Evolutionary conservation across 2,113 vertebrate genomes (phyloP).

Genomic region (Cichladusa arquata): DNA sequence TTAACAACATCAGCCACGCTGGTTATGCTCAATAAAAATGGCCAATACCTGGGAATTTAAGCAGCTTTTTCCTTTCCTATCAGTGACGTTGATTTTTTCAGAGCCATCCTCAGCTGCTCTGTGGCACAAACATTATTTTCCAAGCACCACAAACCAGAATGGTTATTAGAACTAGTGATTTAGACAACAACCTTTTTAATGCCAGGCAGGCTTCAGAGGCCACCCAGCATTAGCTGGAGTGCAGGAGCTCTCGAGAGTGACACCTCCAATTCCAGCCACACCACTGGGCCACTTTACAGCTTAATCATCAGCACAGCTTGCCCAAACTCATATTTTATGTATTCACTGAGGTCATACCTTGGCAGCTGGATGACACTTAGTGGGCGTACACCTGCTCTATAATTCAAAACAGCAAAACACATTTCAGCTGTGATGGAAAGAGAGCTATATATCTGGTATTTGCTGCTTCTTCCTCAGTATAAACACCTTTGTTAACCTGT

Average conservation of each 20-base stretch:
- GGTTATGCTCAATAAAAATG: not conserved
- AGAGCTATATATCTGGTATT: fast-evolving
- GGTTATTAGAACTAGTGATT: not conserved
- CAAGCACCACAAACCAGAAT: not conserved
- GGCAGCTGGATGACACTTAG: not conserved
- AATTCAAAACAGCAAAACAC: not conserved
- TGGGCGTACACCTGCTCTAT: not conserved
- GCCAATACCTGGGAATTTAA: not conserved
- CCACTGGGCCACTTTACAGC: not conserved
- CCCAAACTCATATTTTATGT: not conserved
- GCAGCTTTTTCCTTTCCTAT: not conserved
- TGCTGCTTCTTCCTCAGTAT: not conserved
- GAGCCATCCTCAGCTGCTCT: not conserved
- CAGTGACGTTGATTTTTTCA: not conserved
- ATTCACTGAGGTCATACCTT: not conserved
- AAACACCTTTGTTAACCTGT: not conserved
- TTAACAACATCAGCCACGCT: fast-evolving
- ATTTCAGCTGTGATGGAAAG: not conserved
- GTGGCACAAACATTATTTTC: not conserved
- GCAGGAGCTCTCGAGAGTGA: not conserved
- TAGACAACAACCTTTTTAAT: not conserved
- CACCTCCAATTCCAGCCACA: not conserved
- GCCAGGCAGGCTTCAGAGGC: not conserved
- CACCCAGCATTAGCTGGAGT: not conserved
- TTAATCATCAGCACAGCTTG: not conserved